Conservation (phyloP, 2,113 vertebrate species). For the Leucoraja erinaceus region DNA sequence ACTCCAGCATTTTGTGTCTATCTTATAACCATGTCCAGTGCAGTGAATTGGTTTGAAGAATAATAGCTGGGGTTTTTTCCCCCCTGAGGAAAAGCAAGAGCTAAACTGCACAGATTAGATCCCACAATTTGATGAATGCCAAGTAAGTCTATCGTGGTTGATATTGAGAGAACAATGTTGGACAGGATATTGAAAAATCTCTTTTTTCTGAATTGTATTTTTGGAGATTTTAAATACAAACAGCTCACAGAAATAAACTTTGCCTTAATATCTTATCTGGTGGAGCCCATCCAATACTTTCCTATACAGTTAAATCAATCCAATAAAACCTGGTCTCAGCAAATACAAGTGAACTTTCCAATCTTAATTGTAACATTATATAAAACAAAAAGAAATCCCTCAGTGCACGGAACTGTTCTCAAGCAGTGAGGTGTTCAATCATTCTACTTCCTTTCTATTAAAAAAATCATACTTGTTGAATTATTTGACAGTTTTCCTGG, state of each 20-base stretch:
- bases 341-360: background rate
- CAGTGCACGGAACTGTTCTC: background rate
- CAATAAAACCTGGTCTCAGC: background rate
- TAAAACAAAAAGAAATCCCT: background rate
- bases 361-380: background rate
- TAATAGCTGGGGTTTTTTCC: background rate
- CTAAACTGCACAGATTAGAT: background rate
- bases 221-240: background rate
- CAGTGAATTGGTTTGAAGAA: background rate
- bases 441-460: background rate
- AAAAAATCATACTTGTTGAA: background rate
- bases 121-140: background rate
- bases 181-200: background rate
- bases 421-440: background rate
- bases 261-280: background rate
- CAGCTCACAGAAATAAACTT: background rate
- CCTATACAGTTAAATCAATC: background rate
- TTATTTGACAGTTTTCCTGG: background rate
- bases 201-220: background rate
- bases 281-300: background rate
- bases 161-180: background rate
- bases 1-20: no score
- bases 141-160: background rate
- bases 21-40: background rate
- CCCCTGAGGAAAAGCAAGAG: no score